A percentile compares a stretch with the other conserved stretches of the same genome.
Conservation (phyloP, 53 echinoderm and acorn worm species). For the Antedon mediterranea region DNA sequence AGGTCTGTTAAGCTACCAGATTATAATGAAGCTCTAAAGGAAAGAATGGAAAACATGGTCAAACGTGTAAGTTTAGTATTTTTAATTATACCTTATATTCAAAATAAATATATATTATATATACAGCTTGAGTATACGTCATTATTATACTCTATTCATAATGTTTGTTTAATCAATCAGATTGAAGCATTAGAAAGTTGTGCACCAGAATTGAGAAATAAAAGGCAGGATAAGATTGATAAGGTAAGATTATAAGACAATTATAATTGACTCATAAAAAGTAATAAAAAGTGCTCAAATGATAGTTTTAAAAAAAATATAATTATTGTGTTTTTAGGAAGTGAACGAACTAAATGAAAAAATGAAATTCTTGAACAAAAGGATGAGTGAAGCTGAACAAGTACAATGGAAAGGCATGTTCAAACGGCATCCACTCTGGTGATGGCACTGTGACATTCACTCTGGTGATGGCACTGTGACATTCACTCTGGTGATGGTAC, state of each 20-base stretch:
- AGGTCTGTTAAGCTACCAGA: constrained; percentile 44
- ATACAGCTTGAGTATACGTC: too few species aligned
- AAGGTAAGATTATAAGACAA: constrained; percentile 61
- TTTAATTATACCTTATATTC: too few species aligned
- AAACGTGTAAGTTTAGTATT: constrained; percentile 46
- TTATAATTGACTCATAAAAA: too few species aligned
- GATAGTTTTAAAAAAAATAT: too few species aligned
- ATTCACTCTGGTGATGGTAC: background rate
- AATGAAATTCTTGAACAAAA: constrained; percentile 68
- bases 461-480: background rate
- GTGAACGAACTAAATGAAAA: constrained; percentile 80
- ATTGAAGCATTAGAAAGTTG: constrained; percentile 45
- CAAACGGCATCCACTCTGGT: constrained; percentile 92
- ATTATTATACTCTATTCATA: too few species aligned
- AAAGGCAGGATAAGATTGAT: constrained; percentile 46
- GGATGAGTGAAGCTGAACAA: constrained; percentile 78
- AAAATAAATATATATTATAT: too few species aligned
- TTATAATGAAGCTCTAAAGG: constrained; percentile 61
- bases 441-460: background rate
- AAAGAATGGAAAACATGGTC: constrained; percentile 43
- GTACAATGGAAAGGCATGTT: constrained; percentile 98
- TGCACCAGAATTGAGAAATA: constrained; percentile 63
- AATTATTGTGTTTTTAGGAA: constrained; percentile 24
- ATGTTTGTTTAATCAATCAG: too few species aligned
- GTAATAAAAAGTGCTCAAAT: too few species aligned